Conservation (phyloP, 2,888 invertebrate genomes). For the Rotaria sp. region DNA sequence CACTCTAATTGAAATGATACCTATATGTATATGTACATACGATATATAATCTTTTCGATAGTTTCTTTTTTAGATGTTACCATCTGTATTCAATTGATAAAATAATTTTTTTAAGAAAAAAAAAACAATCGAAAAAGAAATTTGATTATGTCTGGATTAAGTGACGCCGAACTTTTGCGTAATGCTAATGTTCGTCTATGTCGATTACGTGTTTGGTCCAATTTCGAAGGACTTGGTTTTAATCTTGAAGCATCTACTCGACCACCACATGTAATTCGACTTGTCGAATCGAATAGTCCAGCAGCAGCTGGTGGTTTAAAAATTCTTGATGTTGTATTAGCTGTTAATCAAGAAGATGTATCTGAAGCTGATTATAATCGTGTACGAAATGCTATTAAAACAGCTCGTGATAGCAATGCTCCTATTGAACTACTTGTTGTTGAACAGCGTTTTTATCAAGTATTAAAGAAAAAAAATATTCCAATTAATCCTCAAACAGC, state of each 20-base stretch:
- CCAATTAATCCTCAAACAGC: not conserved
- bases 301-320: constrained; percentile 3
- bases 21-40: not conserved
- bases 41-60: not conserved
- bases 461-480: not conserved
- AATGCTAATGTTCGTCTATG: not conserved
- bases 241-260: not conserved
- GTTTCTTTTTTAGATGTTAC: not conserved
- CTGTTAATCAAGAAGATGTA: constrained; percentile 7
- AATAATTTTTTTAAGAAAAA: not conserved
- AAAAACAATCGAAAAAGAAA: not conserved
- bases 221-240: constrained; percentile 2
- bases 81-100: not conserved
- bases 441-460: not conserved
- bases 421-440: not conserved
- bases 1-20: not conserved
- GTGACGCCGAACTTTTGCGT: not conserved
- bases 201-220: not conserved
- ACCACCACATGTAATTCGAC: not conserved
- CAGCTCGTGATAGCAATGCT: not conserved
- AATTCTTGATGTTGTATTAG: constrained; percentile 1
- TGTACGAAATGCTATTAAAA: not conserved
- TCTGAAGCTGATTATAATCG: not conserved
- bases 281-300: constrained; percentile 19
- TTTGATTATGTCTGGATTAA: not conserved